Base-by-base conservation (phyloP, 2,797 vertebrate genomes). In the Molossus molossus region DNA sequence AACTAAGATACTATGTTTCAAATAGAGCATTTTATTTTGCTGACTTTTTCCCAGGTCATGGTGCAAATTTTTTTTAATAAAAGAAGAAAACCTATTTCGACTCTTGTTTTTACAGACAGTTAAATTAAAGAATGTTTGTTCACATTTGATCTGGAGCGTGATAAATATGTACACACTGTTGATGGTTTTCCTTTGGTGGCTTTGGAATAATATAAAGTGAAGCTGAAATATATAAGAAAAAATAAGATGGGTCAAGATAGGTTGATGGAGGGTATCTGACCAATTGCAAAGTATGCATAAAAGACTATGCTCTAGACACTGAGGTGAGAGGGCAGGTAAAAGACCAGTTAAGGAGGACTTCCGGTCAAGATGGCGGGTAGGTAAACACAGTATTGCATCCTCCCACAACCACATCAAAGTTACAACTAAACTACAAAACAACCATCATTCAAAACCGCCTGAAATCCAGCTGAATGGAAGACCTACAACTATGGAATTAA, bases 61-160 rank as follows among this genome's bases (percentile, higher is more conserved):
- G 37, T 76, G 21, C n/a, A 79, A 58, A 89, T 53, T 92, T 76
- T 70, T 87, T 96, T 92, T 72, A 57, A 91, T 73, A 92, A 95
- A 92, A 25, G 11, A 9, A 4, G 33, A 7, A 84, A 96, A 76
- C 88, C 48, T 90, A 81, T 95, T 67, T 88, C 62, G 94, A 90
- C 9, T 67, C n/a, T 72, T 80, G 27, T 29, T 83, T 86, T 93
- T 85, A 93, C 3, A 0, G 27, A 27, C 12, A 92, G 48, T 55
- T 77, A 91, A 91, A 91, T 40, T 73, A 88, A 82, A 85, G 81
- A 85, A 94, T 48, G 69, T 95, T 62, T 86, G n/a, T 79, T 73
- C 27, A 72, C 29, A 77, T 88, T 37, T 91, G 87, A 90, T 80
- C 33, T 67, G 10, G 53, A 70, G 69, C 48, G 80, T 84, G 58